phyloP scores from a whole-genome alignment of 2,113 vertebrate genomes.

The Murina feae region DNA sequence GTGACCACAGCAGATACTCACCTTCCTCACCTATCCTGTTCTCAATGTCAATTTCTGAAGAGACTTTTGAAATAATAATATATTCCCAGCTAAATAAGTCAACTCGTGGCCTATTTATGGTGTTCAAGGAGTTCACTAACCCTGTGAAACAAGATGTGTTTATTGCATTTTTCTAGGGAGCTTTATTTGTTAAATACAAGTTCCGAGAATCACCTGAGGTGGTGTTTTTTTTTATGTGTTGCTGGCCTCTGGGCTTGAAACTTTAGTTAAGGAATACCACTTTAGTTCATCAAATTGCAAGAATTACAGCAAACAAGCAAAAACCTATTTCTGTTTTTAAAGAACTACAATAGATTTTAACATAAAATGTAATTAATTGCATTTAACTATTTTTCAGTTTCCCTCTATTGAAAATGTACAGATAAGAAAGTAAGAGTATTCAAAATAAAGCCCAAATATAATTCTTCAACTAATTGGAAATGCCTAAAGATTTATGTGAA shows the following conservation, averaged over 20 bases:
- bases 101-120: neutral
- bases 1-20: neutral
- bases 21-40: neutral
- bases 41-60: neutral
- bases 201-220: neutral
- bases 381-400: neutral
- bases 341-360: neutral
- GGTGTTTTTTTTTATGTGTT: neutral
- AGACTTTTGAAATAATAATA: neutral
- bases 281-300: constrained; percentile 31
- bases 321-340: neutral
- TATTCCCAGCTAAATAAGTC: constrained; percentile 5
- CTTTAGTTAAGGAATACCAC: neutral
- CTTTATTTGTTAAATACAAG: neutral
- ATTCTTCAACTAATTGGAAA: neutral
- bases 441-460: neutral
- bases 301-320: neutral
- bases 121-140: neutral
- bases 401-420: constrained; percentile 25
- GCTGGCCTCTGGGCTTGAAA: neutral
- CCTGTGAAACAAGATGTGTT: neutral
- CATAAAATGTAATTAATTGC: neutral
- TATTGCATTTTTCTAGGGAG: neutral
- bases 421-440: neutral
- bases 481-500: neutral